phyloP scores from a whole-genome alignment of 2,797 vertebrate species.

The Anas bahamensis region DNA sequence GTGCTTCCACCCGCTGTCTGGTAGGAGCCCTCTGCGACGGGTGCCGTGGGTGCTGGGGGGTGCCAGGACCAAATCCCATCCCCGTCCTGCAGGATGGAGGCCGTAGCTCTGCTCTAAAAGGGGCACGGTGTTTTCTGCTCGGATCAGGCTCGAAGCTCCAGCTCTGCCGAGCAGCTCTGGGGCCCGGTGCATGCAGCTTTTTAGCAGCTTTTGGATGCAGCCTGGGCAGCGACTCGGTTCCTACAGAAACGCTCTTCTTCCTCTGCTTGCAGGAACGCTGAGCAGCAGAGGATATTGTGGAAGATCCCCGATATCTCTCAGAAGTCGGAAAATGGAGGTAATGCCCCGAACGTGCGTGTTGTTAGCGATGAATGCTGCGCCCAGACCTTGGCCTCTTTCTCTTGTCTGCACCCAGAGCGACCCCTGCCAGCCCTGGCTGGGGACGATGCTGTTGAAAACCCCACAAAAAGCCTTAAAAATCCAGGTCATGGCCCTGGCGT shows the following conservation, averaged over 20 bases:
- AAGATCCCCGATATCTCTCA: slow-evolving; percentile 96
- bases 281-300: slow-evolving; percentile 96
- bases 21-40: slow-evolving; percentile 71
- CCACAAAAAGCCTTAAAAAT: background rate
- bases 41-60: too few relatives aligned
- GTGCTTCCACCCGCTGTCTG: slow-evolving; percentile 95
- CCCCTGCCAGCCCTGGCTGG: background rate
- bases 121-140: background rate
- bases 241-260: slow-evolving; percentile 7
- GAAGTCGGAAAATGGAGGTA: slow-evolving; percentile 98
- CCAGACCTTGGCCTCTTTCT: fast-evolving
- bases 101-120: fast-evolving
- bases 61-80: fast-evolving
- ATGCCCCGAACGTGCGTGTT: background rate
- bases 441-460: background rate
- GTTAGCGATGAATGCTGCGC: background rate
- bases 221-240: background rate
- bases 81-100: background rate
- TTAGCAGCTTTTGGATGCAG: background rate
- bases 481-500: fast-evolving
- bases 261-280: slow-evolving; percentile 87
- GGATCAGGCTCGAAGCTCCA: background rate
- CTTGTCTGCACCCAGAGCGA: fast-evolving
- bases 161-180: fast-evolving
- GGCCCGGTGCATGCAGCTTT: fast-evolving